Evolutionary conservation across 2,797 vertebrate species (phyloP), one percentile per base, ranked within the genome.

Genomic region (Acrossocheilus fasciatus): DNA sequence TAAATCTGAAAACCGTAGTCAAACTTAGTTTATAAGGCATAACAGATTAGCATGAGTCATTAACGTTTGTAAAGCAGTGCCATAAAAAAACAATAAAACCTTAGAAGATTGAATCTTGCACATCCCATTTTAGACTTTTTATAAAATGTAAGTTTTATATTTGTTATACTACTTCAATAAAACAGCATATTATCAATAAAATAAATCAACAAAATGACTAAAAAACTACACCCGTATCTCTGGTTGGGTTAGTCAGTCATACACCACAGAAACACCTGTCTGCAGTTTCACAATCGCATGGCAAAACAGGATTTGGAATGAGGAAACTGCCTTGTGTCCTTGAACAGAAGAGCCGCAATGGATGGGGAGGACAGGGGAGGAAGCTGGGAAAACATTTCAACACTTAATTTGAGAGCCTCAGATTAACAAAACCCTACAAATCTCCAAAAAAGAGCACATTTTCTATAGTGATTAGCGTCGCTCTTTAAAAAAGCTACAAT

Each of bases 291-390:
- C 90, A 90, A 57, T 70, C 11, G 39, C 74, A 85, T 15, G 54
- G 69, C 82, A 93, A 86, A 83, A 87, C 87, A 93, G 91, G 88
- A 92, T 91, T 91, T 93, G 89, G 90, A 88, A 92, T 92, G 92
- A 92, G 90, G 82, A 92, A 92, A 94, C 94, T 94, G 96, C 97
- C 98, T 98, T 98, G 96, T 99, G 98, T 99, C 98, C 98, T 99
- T 99, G 98, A 99, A 96, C 98, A 99, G 98, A 97, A 97, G 92
- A 95, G 95, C 92, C 92, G 89, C 92, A 93, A 95, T 92, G 94
- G 95, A 96, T 91, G 82, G 90, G 90, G 88, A 89, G 89, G 91
- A 92, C 89, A 91, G 88, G 82, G 83, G 83, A 69, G 69, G 93
- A 91, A 94, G 94, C 76, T 74, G 76, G 84, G 83, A 79, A 85